Evolutionary conservation across 2,797 vertebrate genomes (phyloP).

Genomic region (Acanthopagrus latus): DNA sequence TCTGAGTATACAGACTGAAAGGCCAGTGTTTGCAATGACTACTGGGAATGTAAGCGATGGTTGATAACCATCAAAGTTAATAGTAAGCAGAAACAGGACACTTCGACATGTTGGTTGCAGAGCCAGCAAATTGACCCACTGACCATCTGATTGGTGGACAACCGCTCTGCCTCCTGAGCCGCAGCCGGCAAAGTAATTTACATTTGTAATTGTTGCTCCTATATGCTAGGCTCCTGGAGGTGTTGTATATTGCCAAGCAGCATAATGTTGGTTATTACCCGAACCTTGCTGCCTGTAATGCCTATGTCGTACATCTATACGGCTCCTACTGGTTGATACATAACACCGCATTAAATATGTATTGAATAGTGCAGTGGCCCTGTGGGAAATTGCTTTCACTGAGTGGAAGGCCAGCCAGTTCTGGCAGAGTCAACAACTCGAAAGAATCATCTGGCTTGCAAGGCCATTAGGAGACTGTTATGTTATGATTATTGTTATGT

Average conservation of each 20-base stretch:
- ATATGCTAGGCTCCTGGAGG: neutral
- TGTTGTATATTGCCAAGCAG: neutral
- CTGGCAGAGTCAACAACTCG: slow-evolving; percentile 22
- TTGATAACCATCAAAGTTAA: too few species aligned
- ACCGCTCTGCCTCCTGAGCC: too few species aligned
- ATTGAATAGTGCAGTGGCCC: slow-evolving; percentile 1
- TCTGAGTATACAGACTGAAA: too few species aligned
- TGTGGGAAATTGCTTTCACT: slow-evolving; percentile 17
- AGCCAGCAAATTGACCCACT: too few species aligned
- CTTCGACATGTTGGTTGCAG: too few species aligned
- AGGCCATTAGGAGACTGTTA: neutral
- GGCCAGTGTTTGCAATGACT: too few species aligned
- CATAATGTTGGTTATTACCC: too few species aligned
- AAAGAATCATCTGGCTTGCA: neutral
- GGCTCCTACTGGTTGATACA: slow-evolving; percentile 15
- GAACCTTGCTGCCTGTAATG: neutral
- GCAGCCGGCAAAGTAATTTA: neutral
- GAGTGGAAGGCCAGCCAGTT: slow-evolving; percentile 10
- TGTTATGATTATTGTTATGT: neutral
- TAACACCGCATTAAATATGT: slow-evolving; percentile 37
- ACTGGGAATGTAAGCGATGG: too few species aligned
- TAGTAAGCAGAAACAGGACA: too few species aligned
- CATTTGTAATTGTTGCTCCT: neutral
- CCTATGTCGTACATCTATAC: neutral
- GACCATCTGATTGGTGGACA: too few species aligned